Percentiles rank a stretch among this genome's conserved stretches.
Evolutionary conservation across 2,888 invertebrate species (phyloP).

Genomic region (Spialia ferax): DNA sequence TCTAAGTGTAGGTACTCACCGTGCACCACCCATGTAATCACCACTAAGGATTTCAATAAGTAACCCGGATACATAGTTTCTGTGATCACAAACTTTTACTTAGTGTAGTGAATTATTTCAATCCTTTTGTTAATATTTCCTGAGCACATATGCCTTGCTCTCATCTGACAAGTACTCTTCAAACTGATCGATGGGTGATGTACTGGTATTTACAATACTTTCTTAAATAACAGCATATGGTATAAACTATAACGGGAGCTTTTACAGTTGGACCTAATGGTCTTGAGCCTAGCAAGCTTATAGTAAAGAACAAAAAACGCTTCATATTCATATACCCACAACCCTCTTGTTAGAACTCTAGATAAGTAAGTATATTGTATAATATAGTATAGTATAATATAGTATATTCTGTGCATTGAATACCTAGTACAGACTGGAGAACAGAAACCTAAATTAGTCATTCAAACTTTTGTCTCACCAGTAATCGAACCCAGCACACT

Average conservation of each 20-base stretch:
- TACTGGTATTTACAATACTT: constrained; percentile 48
- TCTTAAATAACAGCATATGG: constrained; percentile 45
- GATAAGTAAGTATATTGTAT: too few relatives aligned
- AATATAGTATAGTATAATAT: too few relatives aligned
- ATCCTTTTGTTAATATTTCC: not conserved
- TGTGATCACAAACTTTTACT: not conserved
- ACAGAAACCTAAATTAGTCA: too few relatives aligned
- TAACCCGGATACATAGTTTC: not conserved
- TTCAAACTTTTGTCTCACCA: too few relatives aligned
- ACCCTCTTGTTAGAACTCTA: too few relatives aligned
- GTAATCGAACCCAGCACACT: too few relatives aligned
- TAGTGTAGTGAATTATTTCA: not conserved
- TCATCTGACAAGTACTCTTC: constrained; percentile 29
- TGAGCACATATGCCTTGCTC: not conserved
- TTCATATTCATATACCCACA: too few relatives aligned
- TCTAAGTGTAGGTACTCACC: not conserved
- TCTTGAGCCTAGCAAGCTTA: constrained; percentile 49
- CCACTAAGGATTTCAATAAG: not conserved
- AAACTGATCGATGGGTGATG: constrained; percentile 41
- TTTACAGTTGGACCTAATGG: constrained; percentile 43
- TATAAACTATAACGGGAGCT: constrained; percentile 51
- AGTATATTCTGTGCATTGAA: too few relatives aligned
- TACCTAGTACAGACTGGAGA: too few relatives aligned
- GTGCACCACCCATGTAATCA: not conserved
- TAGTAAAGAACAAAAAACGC: too few relatives aligned